Percentiles rank a stretch among this genome's conserved stretches.
Evolutionary conservation across 1,140 invertebrate genomes (phyloP).

Genomic region (Eubasilissa regina): DNA sequence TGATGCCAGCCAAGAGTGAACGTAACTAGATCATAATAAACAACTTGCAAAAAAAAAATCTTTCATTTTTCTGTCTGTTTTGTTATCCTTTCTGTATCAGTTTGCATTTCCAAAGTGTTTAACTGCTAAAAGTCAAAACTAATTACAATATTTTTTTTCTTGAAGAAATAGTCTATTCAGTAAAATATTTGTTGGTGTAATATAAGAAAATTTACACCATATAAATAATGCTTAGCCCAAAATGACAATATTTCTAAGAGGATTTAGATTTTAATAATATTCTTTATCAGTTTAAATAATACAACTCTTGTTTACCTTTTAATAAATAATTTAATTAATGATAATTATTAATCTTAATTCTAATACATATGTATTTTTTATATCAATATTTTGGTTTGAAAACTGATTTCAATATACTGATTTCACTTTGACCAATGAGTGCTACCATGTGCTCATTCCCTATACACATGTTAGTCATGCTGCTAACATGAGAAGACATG

Average conservation of each 20-base stretch:
- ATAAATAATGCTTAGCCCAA: too few relatives aligned
- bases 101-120: too few relatives aligned
- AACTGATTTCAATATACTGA: neutral
- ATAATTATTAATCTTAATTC: neutral
- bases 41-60: constrained; percentile 44
- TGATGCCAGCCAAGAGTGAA: constrained; percentile 89
- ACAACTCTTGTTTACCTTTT: constrained; percentile 1
- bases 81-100: too few relatives aligned
- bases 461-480: neutral
- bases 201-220: neutral
- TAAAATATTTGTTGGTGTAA: neutral
- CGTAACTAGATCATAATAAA: constrained; percentile 50
- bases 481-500: neutral
- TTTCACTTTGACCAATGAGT: neutral
- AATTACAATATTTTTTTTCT: too few relatives aligned
- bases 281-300: neutral
- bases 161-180: neutral
- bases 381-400: too few relatives aligned
- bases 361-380: too few relatives aligned
- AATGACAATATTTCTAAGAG: too few relatives aligned
- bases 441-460: neutral
- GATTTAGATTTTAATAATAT: too few relatives aligned
- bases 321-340: constrained; percentile 11
- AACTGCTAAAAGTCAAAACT: too few relatives aligned
- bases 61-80: constrained; percentile 11